Conservation (phyloP, 2,113 vertebrate species). For the Saimiri boliviensis region DNA sequence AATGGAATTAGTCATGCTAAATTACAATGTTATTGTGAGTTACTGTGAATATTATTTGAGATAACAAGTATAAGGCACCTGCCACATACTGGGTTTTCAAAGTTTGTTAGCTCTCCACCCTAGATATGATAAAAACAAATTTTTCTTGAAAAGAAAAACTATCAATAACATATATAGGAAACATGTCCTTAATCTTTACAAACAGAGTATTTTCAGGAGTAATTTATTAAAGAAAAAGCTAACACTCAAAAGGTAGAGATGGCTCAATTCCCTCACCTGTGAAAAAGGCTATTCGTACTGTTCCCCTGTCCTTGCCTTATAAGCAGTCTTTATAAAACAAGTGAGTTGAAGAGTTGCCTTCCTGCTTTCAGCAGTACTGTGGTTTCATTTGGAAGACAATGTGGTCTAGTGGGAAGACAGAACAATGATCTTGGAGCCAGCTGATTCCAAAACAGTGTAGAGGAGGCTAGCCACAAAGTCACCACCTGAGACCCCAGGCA, state of each 20-base stretch:
- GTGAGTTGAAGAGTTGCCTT: constrained; percentile 56
- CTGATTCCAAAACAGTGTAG: not conserved
- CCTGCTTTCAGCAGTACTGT: constrained; percentile 45
- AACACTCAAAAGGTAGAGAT: not conserved
- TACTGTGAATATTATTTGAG: not conserved
- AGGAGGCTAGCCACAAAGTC: constrained; percentile 20
- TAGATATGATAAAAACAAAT: not conserved
- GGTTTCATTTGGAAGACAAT: constrained; percentile 65
- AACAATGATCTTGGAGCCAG: constrained; percentile 60
- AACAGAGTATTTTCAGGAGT: not conserved
- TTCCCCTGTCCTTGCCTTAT: not conserved
- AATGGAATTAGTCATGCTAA: not conserved
- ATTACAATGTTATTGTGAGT: not conserved
- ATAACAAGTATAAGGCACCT: not conserved
- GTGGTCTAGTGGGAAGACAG: constrained; percentile 56
- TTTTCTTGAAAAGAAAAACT: constrained; percentile 1
- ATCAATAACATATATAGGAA: not conserved
- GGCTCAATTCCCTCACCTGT: not conserved
- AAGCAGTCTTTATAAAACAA: constrained; percentile 61
- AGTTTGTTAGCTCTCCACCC: not conserved
- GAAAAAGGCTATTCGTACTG: not conserved
- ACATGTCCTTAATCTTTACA: not conserved
- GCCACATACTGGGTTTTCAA: not conserved
- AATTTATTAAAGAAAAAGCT: not conserved
- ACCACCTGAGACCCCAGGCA: constrained; percentile 20